A percentile compares a stretch with the other conserved stretches of the same genome.
phyloP scores from a whole-genome alignment of 1,140 invertebrate genomes.

The Brachionus angularis region DNA sequence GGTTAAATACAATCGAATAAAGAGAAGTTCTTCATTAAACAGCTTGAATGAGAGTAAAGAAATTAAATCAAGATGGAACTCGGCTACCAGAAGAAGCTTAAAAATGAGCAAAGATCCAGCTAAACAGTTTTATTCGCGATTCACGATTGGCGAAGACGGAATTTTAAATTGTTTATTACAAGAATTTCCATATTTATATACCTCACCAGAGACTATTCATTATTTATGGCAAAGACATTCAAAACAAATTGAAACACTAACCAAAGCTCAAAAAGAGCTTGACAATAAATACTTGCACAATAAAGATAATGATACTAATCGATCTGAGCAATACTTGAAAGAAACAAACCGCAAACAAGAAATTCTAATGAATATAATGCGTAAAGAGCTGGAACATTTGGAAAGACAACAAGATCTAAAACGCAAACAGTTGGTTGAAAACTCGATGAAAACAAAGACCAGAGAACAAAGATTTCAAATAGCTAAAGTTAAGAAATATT shows the following conservation, averaged over 20 bases:
- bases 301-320: slow-evolving; percentile 49
- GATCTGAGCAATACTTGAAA: slow-evolving; percentile 48
- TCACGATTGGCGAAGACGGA: slow-evolving; percentile 20
- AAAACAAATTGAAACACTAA: slow-evolving; percentile 54
- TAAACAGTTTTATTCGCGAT: slow-evolving; percentile 28
- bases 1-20: slow-evolving; percentile 18
- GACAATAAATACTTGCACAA: slow-evolving; percentile 49
- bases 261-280: slow-evolving; percentile 50
- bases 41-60: neutral
- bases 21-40: slow-evolving; percentile 6
- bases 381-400: slow-evolving; percentile 53
- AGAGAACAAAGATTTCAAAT: slow-evolving; percentile 54
- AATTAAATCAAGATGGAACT: slow-evolving; percentile 15
- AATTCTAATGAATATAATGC: slow-evolving; percentile 53
- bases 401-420: slow-evolving; percentile 47
- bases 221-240: slow-evolving; percentile 53
- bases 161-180: slow-evolving; percentile 48
- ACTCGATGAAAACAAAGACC: slow-evolving; percentile 48
- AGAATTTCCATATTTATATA: slow-evolving; percentile 55
- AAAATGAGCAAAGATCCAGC: slow-evolving; percentile 3
- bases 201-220: slow-evolving; percentile 55
- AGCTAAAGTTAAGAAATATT: slow-evolving; percentile 53
- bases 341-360: slow-evolving; percentile 54
- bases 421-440: slow-evolving; percentile 1
- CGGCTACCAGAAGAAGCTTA: slow-evolving; percentile 1